phyloP scores from a whole-genome alignment of 53 echinoderm and acorn worm genomes.

The Echinometra lucunter region DNA sequence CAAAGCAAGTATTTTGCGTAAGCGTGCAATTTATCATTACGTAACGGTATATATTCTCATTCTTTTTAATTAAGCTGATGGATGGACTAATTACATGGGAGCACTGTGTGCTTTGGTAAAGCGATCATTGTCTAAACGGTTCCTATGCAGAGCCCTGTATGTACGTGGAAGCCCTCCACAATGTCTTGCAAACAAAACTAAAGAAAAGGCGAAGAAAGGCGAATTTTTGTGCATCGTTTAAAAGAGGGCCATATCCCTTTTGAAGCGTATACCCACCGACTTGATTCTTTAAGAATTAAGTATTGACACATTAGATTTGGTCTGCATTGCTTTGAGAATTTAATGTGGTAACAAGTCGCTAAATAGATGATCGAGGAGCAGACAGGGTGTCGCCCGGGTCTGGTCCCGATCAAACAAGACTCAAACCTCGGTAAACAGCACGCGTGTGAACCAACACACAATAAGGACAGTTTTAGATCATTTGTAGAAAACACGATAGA shows the following conservation, averaged over 20 bases:
- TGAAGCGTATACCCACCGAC: conserved; percentile 8
- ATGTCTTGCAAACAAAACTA: conserved; percentile 20
- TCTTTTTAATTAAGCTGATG: neutral
- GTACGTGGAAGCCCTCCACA: conserved; percentile 8
- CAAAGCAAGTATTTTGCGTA: no score
- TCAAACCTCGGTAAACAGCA: conserved; percentile 59
- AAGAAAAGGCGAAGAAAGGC: conserved; percentile 1
- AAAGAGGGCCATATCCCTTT: conserved; percentile 20
- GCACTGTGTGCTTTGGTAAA: neutral
- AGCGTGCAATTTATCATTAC: neutral
- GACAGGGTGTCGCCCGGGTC: conserved; percentile 58
- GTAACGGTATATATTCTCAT: neutral
- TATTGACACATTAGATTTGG: conserved; percentile 62
- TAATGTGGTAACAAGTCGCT: conserved; percentile 56
- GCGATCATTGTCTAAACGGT: neutral
- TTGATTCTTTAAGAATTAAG: conserved; percentile 49
- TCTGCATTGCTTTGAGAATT: conserved; percentile 13
- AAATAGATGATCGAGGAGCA: conserved; percentile 42
- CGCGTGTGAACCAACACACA: conserved; percentile 60
- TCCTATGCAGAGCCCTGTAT: neutral
- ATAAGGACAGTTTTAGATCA: conserved; percentile 42
- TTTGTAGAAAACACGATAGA: neutral
- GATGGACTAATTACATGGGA: neutral
- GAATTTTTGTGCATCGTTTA: neutral
- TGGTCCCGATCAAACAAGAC: conserved; percentile 58